Conservation (phyloP, 2,888 invertebrate species). For the Drosophila multiciliata region DNA sequence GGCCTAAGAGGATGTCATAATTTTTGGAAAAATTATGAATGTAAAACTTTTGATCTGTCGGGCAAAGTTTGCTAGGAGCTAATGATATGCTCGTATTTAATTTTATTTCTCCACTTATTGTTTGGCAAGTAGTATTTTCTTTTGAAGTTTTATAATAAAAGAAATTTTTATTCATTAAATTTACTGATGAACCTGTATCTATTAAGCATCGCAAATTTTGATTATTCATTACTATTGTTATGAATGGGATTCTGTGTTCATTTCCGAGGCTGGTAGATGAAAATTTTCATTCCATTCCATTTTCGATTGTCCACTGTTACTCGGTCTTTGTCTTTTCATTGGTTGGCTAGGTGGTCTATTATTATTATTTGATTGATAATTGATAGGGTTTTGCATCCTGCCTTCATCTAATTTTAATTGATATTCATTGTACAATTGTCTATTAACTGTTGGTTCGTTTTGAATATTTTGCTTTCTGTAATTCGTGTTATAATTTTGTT, state of each 20-base stretch:
- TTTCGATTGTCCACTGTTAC: too few relatives aligned
- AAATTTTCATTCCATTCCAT: too few relatives aligned
- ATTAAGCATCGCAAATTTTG: background rate
- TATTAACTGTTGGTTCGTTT: too few relatives aligned
- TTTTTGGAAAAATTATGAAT: too few relatives aligned
- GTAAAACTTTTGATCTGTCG: too few relatives aligned
- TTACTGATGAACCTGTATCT: background rate
- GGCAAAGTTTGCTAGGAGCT: background rate
- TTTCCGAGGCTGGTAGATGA: background rate
- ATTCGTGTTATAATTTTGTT: too few relatives aligned
- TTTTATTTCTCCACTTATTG: background rate
- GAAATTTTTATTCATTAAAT: background rate
- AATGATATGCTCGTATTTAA: background rate
- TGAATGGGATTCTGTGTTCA: background rate
- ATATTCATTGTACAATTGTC: too few relatives aligned
- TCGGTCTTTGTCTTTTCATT: too few relatives aligned
- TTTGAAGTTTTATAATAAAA: background rate
- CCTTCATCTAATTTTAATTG: too few relatives aligned
- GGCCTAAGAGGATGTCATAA: too few relatives aligned
- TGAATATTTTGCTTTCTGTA: too few relatives aligned
- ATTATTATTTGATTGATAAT: background rate
- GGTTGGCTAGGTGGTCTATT: too few relatives aligned
- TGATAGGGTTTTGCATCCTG: background rate
- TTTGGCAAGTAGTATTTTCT: background rate
- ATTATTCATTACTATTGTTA: background rate